Evolutionary conservation across 2,113 vertebrate species (phyloP).

Genomic region (Corvus hawaiiensis): DNA sequence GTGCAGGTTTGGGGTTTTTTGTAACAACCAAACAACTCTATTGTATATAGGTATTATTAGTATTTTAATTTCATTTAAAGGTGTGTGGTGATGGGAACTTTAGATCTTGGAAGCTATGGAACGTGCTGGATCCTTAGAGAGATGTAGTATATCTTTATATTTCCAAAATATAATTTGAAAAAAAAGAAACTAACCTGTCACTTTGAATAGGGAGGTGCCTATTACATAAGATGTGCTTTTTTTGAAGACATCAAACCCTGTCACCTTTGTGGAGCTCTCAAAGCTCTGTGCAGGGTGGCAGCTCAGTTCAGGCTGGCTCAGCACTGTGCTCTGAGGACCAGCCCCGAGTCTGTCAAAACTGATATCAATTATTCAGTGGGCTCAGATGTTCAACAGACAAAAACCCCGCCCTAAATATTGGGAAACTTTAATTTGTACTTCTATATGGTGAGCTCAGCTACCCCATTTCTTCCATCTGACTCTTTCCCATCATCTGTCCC

Average conservation of each 20-base stretch:
- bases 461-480: not conserved
- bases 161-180: not conserved
- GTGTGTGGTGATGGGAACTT: not conserved
- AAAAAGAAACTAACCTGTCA: not conserved
- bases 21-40: not conserved
- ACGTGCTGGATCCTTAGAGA: not conserved
- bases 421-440: not conserved
- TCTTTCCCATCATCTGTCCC: not conserved
- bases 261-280: not conserved
- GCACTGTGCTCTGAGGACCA: not conserved
- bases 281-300: not conserved
- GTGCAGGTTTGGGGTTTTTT: not conserved
- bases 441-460: not conserved
- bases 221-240: not conserved
- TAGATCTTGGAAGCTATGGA: not conserved
- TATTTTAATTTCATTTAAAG: not conserved
- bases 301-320: not conserved
- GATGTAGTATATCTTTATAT: not conserved
- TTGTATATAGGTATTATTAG: not conserved
- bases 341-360: not conserved
- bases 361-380: fast-evolving
- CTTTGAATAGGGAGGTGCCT: not conserved
- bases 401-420: fast-evolving
- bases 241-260: not conserved
- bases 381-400: not conserved